Base-by-base conservation (phyloP, 2,888 invertebrate genomes). In the Diarsia brunnea region DNA sequence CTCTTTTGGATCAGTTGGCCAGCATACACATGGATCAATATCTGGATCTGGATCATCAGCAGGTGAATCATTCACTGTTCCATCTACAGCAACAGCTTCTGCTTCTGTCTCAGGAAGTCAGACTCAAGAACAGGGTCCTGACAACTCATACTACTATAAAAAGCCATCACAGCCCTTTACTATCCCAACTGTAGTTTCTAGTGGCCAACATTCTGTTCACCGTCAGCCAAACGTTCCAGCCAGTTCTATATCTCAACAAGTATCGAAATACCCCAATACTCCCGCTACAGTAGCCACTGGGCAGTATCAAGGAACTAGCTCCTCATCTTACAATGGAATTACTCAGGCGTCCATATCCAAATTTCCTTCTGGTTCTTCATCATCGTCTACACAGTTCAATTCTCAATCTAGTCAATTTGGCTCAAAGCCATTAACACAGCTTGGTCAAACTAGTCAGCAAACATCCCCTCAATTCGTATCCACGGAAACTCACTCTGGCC, bases 71-170 rank as follows among this genome's bases (percentile, higher is more conserved):
- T 45, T 71, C 10, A 8, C 68, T 27, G 49, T 51, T 49, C 75
- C 73, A 55, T 65, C 84, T 43, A 68, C 61, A 53, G 73, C 83
- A 19, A 45, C 75, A 31, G 75, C 82, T 63, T 74, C 82, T 55
- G 80, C 76, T 2, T 74, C 75, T 55, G 61, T 63, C 19, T 53
- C 65, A 45, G 85, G 72, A 53, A 49, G 47, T 58, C 78, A 65
- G 19, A 70, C 38, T 38, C 91, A 91, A 76, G 69, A 87, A 24
- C 93, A 91, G 70, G 89, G 85, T 4, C 73, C 81, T 64, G 92
- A 94, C 76, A 81, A 92, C 74, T 93, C 94, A 21, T 95, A 95
- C 74, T 89, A 92, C 80, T 95, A 95, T 81, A 93, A 92, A 55
- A 91, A 90, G 76, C 95, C 96, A 27, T 87, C 91, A 3, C 91